Evolutionary conservation across 2,888 invertebrate genomes (phyloP).

Genomic region (Habrosyne pyritoides): DNA sequence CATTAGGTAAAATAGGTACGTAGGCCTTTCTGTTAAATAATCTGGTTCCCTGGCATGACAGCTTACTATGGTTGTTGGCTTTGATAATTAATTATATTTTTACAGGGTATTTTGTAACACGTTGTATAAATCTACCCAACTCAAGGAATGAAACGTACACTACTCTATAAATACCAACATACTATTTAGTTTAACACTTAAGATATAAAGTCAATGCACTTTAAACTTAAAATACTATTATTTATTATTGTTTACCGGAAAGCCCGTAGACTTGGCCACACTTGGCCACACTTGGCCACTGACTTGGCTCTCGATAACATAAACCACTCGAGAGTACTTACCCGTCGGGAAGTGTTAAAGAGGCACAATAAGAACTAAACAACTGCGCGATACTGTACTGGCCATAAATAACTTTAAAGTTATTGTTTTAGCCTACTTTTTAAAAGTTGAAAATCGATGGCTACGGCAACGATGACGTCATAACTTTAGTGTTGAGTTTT

Average conservation of each 20-base stretch:
- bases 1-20: too few relatives aligned
- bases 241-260: slow-evolving; percentile 2
- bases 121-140: too few relatives aligned
- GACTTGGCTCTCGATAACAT: slow-evolving; percentile 15
- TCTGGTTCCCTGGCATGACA: too few relatives aligned
- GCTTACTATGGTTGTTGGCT: too few relatives aligned
- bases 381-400: slow-evolving; percentile 13
- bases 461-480: neutral
- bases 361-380: slow-evolving; percentile 22
- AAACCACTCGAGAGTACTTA: slow-evolving; percentile 14
- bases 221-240: neutral
- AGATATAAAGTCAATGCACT: neutral
- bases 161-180: too few relatives aligned
- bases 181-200: too few relatives aligned
- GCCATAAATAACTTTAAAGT: slow-evolving; percentile 20
- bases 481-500: neutral
- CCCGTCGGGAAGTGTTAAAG: slow-evolving; percentile 24
- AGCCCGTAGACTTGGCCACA: neutral
- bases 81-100: too few relatives aligned
- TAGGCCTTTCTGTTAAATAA: too few relatives aligned
- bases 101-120: too few relatives aligned
- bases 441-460: slow-evolving; percentile 13
- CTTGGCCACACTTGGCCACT: neutral
- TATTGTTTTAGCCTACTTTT: slow-evolving; percentile 24
- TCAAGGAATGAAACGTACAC: too few relatives aligned